A percentile compares a stretch with the other conserved stretches of the same genome.
Evolutionary conservation across 1,140 invertebrate genomes (phyloP).

Genomic region (Eriosoma lanigerum): DNA sequence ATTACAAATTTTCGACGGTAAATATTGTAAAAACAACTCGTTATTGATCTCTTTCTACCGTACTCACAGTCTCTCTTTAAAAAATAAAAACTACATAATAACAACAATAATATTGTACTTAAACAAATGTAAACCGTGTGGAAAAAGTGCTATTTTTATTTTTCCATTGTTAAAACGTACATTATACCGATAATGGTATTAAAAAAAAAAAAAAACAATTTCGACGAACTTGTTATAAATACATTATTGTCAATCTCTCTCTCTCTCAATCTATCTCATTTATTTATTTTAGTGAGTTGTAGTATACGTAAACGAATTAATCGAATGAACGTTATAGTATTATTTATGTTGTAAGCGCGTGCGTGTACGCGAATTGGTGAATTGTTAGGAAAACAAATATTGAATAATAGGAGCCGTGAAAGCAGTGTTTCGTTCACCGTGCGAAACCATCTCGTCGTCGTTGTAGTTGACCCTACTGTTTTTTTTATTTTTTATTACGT

Average conservation of each 20-base stretch:
- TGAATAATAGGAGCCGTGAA: not conserved
- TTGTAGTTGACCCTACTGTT: not conserved
- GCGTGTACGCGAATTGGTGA: not conserved
- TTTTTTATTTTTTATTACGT: not conserved
- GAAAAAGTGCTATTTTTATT: not conserved
- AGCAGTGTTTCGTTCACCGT: not conserved
- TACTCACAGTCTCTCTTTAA: not conserved
- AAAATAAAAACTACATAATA: not conserved
- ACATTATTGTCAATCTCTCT: not conserved
- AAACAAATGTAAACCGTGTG: not conserved
- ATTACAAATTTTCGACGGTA: not conserved
- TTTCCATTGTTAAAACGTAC: not conserved
- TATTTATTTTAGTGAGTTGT: too few relatives aligned
- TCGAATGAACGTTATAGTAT: not conserved
- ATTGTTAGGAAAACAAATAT: not conserved
- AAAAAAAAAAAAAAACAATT: not conserved
- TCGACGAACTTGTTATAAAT: not conserved
- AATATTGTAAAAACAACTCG: slow-evolving; percentile 17
- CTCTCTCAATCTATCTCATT: not conserved
- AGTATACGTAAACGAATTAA: not conserved
- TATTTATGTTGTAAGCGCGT: too few relatives aligned
- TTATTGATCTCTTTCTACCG: not conserved
- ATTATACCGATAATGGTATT: not conserved
- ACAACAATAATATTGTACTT: not conserved
- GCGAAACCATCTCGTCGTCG: not conserved